Base-by-base conservation (phyloP, 2,888 invertebrate genomes). In the Lycophotia porphyrea region DNA sequence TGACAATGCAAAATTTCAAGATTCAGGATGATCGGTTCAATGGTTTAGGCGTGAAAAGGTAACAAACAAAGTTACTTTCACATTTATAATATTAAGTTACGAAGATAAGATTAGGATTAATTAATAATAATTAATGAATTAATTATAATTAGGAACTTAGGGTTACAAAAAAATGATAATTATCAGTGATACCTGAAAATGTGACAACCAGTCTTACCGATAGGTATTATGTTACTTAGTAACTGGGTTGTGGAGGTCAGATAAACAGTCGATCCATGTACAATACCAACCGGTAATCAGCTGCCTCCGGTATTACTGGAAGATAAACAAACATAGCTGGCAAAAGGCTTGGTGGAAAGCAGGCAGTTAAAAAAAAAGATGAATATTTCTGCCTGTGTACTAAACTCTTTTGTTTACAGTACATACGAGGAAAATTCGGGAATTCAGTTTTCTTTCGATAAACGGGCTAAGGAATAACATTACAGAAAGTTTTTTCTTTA, bases 401-500 rank as follows among this genome's bases (percentile, higher is more conserved):
- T 1, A 63, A 63, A 18, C 39, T 18, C 15, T 63, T 63, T 63
- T 39, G 18, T 63, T 63, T 18, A 8, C 24, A 63, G 42, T 63
- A 63, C n/a, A 60, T 27, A 24, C 13, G 58, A 67, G 65, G 79
- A 70, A 82, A 80, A 80, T 74, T 74, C 63, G 47, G 3, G 21
- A 60, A 70, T 63, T 78, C 69, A 44, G 18, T 74, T 83, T 86
- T 74, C 80, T 86, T 76, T 84, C 74, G 76, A 84, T 76, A 83
- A 58, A 71, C 65, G 55, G 42, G 34, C 71, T 67, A 64, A 9
- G 55, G 66, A 77, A 83, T 84, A 82, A 71, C 42, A 76, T 83
- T 76, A 70, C 71, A 68, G 72, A 66, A 71, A 86, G 80, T 78
- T 85, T 84, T 80, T 78, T 74, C 66, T 74, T 31, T 74, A 79